These are phyloP conservation scores for Bombus haemorrhoidalis DNA, from an alignment of 1,140 invertebrate genomes.

Conservation along the genomic window DNA sequence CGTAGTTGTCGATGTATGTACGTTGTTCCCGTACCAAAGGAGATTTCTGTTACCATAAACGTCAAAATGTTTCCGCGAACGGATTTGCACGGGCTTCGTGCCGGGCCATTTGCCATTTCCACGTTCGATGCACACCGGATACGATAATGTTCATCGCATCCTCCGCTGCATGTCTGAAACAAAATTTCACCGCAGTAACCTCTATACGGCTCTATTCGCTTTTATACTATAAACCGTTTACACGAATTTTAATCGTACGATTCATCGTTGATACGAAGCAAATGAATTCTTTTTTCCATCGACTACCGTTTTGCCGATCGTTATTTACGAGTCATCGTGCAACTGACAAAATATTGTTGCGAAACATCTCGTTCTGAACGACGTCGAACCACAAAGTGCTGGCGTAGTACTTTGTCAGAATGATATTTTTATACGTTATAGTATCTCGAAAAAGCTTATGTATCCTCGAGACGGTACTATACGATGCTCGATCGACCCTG, in stretches of 20 bases:
- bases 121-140: not conserved
- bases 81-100: not conserved
- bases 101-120: constrained; percentile 28
- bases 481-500: not conserved
- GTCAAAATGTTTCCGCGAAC: not conserved
- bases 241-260: not conserved
- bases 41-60: not conserved
- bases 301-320: not conserved
- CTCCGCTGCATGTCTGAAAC: not conserved
- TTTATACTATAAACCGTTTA: not conserved
- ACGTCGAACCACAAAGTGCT: too few species aligned
- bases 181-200: not conserved
- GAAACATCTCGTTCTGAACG: not conserved
- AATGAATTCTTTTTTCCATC: not conserved
- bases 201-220: not conserved
- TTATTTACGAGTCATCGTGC: not conserved
- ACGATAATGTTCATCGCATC: not conserved
- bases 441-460: not conserved
- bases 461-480: not conserved
- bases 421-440: not conserved
- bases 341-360: not conserved
- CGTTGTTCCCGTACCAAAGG: not conserved
- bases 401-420: not conserved
- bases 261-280: too few species aligned
- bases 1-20: not conserved